Evolutionary conservation across 2,888 invertebrate species (phyloP).

Genomic region (Tinea trinotella): DNA sequence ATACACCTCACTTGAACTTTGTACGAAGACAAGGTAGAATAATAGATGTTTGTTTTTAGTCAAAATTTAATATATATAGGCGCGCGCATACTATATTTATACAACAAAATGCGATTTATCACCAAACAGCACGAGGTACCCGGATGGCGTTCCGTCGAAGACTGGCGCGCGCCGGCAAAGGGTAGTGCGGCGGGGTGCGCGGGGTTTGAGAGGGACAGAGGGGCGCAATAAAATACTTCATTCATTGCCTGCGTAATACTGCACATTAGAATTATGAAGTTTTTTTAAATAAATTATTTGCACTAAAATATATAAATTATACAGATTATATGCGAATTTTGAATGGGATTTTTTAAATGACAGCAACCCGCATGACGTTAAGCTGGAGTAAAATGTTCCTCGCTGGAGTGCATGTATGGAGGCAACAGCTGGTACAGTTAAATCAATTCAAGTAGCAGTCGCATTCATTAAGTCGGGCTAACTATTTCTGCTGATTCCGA

Average conservation of each 20-base stretch:
- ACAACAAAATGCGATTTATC: slow-evolving; percentile 34
- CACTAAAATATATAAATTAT: no score
- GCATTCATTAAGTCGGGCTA: no score
- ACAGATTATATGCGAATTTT: no score
- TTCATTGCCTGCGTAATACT: slow-evolving; percentile 7
- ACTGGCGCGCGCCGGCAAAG: slow-evolving; percentile 33
- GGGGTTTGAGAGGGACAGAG: slow-evolving; percentile 29
- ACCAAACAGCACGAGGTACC: slow-evolving; percentile 24
- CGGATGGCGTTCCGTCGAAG: slow-evolving; percentile 55
- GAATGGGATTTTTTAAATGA: no score
- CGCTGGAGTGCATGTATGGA: no score
- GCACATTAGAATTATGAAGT: not conserved
- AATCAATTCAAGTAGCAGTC: no score
- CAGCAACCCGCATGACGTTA: no score
- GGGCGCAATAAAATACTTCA: slow-evolving; percentile 23
- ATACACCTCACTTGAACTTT: not conserved
- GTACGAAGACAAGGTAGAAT: not conserved
- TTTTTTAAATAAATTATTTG: no score
- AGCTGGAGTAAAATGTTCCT: no score
- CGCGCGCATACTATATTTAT: slow-evolving; percentile 49
- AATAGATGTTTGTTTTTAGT: slow-evolving; percentile 49
- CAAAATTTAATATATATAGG: slow-evolving; percentile 43
- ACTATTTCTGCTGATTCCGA: no score
- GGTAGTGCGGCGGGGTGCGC: slow-evolving; percentile 28
- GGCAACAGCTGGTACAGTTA: no score